phyloP scores from a whole-genome alignment of 2,113 vertebrate species.

The Euleptes europaea region DNA sequence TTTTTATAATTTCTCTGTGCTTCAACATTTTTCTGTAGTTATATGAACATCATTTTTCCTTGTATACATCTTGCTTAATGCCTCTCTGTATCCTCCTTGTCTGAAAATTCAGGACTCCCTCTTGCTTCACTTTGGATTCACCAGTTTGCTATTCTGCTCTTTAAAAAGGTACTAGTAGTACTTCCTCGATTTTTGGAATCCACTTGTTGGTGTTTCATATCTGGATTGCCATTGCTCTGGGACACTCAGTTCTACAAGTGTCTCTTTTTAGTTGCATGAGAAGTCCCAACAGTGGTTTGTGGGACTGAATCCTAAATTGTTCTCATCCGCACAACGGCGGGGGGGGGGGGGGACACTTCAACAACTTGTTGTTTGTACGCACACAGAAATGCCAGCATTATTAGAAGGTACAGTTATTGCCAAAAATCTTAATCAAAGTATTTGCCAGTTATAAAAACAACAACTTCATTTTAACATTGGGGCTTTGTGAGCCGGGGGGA shows the following conservation, averaged over 20 bases:
- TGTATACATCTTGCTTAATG: rapidly evolving
- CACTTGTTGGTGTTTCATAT: background rate
- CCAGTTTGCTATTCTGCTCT: background rate
- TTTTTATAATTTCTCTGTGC: background rate
- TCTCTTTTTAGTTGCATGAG: background rate
- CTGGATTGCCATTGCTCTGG: background rate
- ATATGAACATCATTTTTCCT: rapidly evolving
- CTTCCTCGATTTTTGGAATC: slow-evolving; percentile 16
- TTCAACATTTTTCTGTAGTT: background rate
- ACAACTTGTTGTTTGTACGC: slow-evolving; percentile 28
- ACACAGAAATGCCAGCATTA: rapidly evolving
- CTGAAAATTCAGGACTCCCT: background rate
- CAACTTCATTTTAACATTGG: background rate
- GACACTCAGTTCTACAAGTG: background rate
- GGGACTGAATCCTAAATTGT: background rate
- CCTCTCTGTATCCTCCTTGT: background rate
- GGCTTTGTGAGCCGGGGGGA: rapidly evolving
- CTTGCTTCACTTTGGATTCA: no score
- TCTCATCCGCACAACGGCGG: background rate
- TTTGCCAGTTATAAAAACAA: background rate
- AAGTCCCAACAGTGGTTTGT: background rate
- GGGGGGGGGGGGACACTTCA: background rate
- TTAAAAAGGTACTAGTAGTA: background rate
- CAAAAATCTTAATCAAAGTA: background rate
- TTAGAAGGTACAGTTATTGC: background rate